These are phyloP conservation scores for Phthorimaea operculella DNA, from an alignment of 1,140 invertebrate species.

Conservation along the genomic window DNA sequence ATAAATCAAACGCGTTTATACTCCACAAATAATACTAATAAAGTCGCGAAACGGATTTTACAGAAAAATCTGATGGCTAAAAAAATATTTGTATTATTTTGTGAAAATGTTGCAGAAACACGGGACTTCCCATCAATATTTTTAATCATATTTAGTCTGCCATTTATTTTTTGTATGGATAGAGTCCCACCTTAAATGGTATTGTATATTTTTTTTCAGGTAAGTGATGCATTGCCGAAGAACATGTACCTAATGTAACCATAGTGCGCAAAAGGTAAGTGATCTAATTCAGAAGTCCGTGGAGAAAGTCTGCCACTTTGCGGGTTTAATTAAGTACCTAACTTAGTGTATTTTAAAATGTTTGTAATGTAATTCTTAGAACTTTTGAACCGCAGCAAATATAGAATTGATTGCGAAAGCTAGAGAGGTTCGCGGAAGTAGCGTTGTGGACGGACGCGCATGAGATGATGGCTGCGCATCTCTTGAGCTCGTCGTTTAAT, in stretches of 20 bases:
- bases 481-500: slow-evolving; percentile 23
- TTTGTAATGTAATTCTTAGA: neutral
- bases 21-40: too few relatives aligned
- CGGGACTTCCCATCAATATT: too few relatives aligned
- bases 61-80: too few relatives aligned
- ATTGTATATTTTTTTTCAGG: slow-evolving; percentile 11
- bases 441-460: slow-evolving; percentile 7
- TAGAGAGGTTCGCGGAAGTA: slow-evolving; percentile 13
- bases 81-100: too few relatives aligned
- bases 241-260: neutral
- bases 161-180: too few relatives aligned
- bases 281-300: neutral
- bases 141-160: too few relatives aligned
- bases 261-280: neutral
- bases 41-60: too few relatives aligned
- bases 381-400: slow-evolving; percentile 7
- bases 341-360: neutral
- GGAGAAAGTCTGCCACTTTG: too few relatives aligned
- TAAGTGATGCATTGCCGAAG: slow-evolving; percentile 3
- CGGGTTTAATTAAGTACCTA: neutral
- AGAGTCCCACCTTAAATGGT: too few relatives aligned
- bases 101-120: too few relatives aligned
- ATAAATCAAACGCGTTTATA: too few relatives aligned
- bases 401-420: slow-evolving; percentile 15
- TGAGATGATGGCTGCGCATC: neutral